A percentile compares a stretch with the other conserved stretches of the same genome.
phyloP scores from a whole-genome alignment of 2,888 invertebrate genomes.

The Ramazzottius varieornatus region DNA sequence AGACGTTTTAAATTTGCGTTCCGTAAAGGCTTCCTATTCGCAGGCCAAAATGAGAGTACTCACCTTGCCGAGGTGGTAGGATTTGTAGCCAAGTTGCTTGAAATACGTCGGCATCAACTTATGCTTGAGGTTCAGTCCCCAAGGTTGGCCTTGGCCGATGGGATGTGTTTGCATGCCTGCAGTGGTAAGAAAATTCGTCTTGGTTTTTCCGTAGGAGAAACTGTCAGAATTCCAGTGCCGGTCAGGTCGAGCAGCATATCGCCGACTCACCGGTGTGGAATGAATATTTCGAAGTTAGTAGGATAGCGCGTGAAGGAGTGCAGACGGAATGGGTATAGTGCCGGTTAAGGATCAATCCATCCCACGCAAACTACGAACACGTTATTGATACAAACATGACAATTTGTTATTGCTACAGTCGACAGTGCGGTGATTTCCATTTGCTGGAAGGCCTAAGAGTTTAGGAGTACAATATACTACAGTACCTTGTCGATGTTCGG shows the following conservation, averaged over 20 bases:
- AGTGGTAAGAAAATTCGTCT: too few relatives aligned
- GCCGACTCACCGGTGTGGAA: not conserved
- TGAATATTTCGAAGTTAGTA: not conserved
- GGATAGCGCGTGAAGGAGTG: not conserved
- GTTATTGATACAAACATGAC: too few relatives aligned
- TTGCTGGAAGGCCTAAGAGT: too few relatives aligned
- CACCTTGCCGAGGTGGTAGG: not conserved
- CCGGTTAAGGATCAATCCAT: not conserved
- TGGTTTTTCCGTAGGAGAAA: too few relatives aligned
- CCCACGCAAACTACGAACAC: not conserved
- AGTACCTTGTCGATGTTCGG: not conserved
- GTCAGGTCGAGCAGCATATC: too few relatives aligned
- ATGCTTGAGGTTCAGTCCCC: not conserved
- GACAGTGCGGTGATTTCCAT: too few relatives aligned
- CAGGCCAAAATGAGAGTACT: too few relatives aligned
- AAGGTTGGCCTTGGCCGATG: not conserved
- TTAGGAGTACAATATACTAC: too few relatives aligned
- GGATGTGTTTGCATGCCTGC: not conserved
- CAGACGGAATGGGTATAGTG: not conserved
- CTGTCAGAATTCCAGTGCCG: too few relatives aligned
- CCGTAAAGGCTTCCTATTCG: too few relatives aligned
- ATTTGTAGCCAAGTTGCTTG: not conserved
- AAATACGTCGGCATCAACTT: not conserved
- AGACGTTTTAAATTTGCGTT: too few relatives aligned
- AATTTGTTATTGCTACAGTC: too few relatives aligned